A percentile compares a stretch with the other conserved stretches of the same genome.
These are phyloP conservation scores for Electrona antarctica DNA, from an alignment of 2,113 vertebrate species.

Conservation along the genomic window DNA sequence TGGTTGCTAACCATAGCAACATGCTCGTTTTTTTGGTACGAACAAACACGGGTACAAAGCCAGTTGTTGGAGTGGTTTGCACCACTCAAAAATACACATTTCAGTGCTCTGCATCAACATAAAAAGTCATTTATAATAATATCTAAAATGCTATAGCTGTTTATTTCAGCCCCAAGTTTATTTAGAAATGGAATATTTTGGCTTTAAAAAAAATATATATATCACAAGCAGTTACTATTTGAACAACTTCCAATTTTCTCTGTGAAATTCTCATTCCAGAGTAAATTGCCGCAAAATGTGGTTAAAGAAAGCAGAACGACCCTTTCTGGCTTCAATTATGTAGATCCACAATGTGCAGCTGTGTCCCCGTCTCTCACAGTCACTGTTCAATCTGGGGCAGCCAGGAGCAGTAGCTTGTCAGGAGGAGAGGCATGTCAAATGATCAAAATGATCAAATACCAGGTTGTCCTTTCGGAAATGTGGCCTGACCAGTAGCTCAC, in stretches of 20 bases:
- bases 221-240: neutral
- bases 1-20: no score
- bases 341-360: slow-evolving; percentile 50
- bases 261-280: slow-evolving; percentile 15
- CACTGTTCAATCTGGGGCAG: neutral
- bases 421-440: slow-evolving; percentile 11
- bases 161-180: slow-evolving; percentile 5
- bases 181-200: slow-evolving; percentile 1
- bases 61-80: slow-evolving; percentile 1
- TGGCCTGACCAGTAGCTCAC: neutral
- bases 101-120: no score
- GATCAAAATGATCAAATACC: slow-evolving; percentile 4
- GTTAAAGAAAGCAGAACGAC: no score
- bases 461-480: neutral
- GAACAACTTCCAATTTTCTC: neutral
- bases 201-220: no score
- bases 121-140: neutral
- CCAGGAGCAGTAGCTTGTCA: slow-evolving; percentile 6
- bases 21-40: no score
- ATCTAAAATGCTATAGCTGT: neutral
- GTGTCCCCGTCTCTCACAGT: slow-evolving; percentile 25
- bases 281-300: neutral
- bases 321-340: slow-evolving; percentile 44
- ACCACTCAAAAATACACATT: slow-evolving; percentile 8
- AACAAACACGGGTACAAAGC: slow-evolving; percentile 31